Evolutionary conservation across 2,797 vertebrate species (phyloP).

Genomic region (Melanotaenia boesemani): DNA sequence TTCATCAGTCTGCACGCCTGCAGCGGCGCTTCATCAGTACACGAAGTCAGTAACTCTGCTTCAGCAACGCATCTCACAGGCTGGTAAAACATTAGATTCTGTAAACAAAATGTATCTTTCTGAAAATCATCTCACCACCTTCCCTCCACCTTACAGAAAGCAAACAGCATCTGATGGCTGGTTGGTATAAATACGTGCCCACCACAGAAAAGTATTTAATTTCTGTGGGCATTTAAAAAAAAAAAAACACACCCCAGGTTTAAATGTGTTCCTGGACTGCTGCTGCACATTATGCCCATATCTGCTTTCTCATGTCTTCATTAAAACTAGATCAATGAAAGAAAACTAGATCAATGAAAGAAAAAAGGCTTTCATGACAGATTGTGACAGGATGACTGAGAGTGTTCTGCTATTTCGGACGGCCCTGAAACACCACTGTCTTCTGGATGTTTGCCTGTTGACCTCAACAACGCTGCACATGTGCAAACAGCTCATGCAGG

Average conservation of each 20-base stretch:
- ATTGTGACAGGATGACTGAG: not conserved
- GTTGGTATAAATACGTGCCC: not conserved
- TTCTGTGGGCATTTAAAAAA: slow-evolving; percentile 7
- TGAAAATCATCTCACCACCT: not conserved
- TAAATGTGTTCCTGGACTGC: not conserved
- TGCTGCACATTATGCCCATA: not conserved
- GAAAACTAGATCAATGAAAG: not conserved
- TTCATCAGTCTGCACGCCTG: not conserved
- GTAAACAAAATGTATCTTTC: slow-evolving; percentile 18
- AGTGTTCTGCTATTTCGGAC: not conserved
- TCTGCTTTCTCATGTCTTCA: not conserved
- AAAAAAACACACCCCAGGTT: not conserved
- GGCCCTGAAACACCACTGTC: no score
- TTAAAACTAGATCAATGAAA: not conserved
- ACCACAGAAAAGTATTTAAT: not conserved
- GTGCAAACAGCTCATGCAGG: not conserved
- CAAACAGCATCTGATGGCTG: slow-evolving; percentile 16
- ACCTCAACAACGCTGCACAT: not conserved
- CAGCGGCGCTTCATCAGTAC: not conserved
- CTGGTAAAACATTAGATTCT: slow-evolving; percentile 1
- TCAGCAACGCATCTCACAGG: not conserved
- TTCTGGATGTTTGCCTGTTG: no score
- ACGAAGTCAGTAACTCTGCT: not conserved
- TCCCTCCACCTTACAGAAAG: not conserved
- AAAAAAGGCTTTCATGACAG: not conserved